A percentile compares a stretch with the other conserved stretches of the same genome.
These are phyloP conservation scores for Nipponia nippon DNA, from an alignment of 2,113 vertebrate genomes.

Conservation along the genomic window DNA sequence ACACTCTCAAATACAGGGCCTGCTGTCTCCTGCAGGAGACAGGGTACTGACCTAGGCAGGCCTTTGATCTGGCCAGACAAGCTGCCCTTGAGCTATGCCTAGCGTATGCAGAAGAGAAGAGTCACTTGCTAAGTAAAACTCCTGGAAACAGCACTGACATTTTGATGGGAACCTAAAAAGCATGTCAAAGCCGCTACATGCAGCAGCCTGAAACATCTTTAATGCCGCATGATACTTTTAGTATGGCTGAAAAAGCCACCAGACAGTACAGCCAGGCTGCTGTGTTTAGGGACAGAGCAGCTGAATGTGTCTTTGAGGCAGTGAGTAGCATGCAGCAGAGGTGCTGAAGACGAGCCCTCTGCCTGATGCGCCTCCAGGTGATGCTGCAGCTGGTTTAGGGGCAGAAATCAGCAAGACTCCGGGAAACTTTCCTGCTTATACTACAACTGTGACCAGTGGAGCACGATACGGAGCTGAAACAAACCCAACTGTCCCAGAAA, in stretches of 20 bases:
- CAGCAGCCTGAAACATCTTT: background rate
- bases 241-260: too few relatives aligned
- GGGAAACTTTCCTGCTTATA: background rate
- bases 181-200: background rate
- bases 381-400: background rate
- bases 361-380: rapidly evolving
- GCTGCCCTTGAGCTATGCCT: background rate
- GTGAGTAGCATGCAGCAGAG: conserved; percentile 29
- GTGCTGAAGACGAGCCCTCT: background rate
- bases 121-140: background rate
- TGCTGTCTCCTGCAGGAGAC: background rate
- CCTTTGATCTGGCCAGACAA: too few relatives aligned
- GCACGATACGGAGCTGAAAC: background rate
- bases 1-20: background rate
- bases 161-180: conserved; percentile 54
- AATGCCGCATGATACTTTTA: background rate
- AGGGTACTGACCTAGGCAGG: background rate
- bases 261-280: background rate
- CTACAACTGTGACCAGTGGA: background rate
- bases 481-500: background rate
- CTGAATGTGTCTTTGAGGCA: background rate
- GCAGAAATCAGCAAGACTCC: background rate
- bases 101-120: background rate
- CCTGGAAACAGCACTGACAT: background rate
- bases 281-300: conserved; percentile 67